phyloP scores from a whole-genome alignment of 2,113 vertebrate genomes.

The Jaculus jaculus region DNA sequence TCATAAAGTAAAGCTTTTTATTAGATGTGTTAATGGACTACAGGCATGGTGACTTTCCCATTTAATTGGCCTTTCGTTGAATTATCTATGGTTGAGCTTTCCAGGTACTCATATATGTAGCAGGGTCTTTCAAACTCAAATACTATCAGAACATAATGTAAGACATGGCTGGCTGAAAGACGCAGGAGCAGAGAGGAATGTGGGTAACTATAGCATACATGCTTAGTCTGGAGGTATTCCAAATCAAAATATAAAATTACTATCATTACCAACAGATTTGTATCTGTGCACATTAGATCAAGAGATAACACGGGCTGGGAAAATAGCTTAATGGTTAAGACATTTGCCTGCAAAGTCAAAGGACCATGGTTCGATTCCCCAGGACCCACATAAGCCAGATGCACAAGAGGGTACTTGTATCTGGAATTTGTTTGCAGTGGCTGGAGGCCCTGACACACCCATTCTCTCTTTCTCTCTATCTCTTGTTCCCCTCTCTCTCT shows the following conservation, averaged over 20 bases:
- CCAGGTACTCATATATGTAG: not conserved
- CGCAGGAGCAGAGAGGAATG: not conserved
- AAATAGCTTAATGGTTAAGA: too few relatives aligned
- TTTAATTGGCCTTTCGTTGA: slow-evolving; percentile 31
- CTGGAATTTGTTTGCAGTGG: too few relatives aligned
- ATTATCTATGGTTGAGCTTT: not conserved
- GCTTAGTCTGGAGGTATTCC: not conserved
- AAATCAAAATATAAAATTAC: not conserved
- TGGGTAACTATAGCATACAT: not conserved
- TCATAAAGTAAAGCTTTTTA: not conserved
- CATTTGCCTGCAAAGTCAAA: too few relatives aligned
- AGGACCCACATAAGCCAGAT: too few relatives aligned
- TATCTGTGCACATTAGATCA: not conserved
- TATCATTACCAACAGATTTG: not conserved
- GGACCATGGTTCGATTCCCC: too few relatives aligned
- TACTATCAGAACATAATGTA: not conserved
- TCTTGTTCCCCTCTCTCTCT: too few relatives aligned
- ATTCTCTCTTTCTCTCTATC: too few relatives aligned
- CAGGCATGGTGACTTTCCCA: not conserved
- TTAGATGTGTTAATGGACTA: not conserved
- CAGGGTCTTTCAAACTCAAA: not conserved
- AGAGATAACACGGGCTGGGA: too few relatives aligned
- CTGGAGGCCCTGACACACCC: too few relatives aligned
- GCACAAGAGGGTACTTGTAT: too few relatives aligned
- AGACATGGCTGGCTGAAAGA: not conserved